Conservation (phyloP, 2,113 vertebrate genomes). For the Trichomycterus rosablanca region DNA sequence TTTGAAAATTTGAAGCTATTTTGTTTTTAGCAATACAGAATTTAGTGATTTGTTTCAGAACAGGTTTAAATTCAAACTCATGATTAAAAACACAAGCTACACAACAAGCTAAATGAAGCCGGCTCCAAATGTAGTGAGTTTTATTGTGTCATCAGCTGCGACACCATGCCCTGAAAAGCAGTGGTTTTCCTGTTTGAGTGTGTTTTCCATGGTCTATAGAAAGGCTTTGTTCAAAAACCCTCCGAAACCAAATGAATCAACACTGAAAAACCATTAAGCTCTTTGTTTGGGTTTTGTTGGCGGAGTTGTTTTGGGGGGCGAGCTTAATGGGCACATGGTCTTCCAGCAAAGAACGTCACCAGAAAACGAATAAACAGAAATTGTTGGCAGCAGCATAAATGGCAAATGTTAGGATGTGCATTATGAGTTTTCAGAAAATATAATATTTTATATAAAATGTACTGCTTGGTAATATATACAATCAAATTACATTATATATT, state of each 20-base stretch:
- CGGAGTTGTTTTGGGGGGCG: constrained; percentile 50
- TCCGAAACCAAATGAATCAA: constrained; percentile 56
- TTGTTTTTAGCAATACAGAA: too few relatives aligned
- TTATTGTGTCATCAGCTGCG: constrained; percentile 44
- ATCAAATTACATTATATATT: too few relatives aligned
- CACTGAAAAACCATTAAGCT: constrained; percentile 57
- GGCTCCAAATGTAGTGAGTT: background rate
- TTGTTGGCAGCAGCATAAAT: too few relatives aligned
- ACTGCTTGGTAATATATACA: too few relatives aligned
- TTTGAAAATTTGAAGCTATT: too few relatives aligned
- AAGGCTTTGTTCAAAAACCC: constrained; percentile 53
- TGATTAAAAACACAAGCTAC: constrained; percentile 21
- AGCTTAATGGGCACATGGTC: constrained; percentile 49
- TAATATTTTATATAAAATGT: too few relatives aligned
- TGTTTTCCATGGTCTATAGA: constrained; percentile 54
- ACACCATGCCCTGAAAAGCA: constrained; percentile 50
- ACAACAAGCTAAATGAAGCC: constrained; percentile 12
- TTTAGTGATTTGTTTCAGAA: too few relatives aligned
- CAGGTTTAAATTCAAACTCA: too few relatives aligned
- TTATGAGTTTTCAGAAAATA: too few relatives aligned
- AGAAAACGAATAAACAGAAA: too few relatives aligned
- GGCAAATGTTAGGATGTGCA: constrained; percentile 25
- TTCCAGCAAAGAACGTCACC: constrained; percentile 3
- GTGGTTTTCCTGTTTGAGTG: constrained; percentile 49
- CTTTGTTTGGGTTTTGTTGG: constrained; percentile 43